Base-by-base conservation (phyloP, 2,797 vertebrate species). In the Chelon auratus region DNA sequence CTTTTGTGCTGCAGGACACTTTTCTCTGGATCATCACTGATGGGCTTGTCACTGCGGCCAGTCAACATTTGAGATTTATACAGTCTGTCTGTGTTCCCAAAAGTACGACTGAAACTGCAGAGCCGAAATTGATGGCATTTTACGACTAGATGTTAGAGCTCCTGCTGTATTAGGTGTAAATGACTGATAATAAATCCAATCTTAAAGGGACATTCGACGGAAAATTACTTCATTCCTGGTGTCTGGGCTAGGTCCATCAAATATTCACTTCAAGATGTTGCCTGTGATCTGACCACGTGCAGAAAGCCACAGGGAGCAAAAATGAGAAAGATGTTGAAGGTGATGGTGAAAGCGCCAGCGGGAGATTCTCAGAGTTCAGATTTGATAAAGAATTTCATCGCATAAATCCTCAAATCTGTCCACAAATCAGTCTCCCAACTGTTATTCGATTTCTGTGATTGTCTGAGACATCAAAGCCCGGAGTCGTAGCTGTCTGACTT, bases 131-230 rank as follows among this genome's bases (percentile, higher is more conserved):
- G 86, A 92, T 90, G 84, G 83, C 78, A 77, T 90, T 92, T 92
- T 89, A 91, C 55, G 88, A 78, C 89, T 82, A 30, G 75, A 84
- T 90, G 87, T 90, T 86, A 84, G 81, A 87, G 88, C 89, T 80
- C 78, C 56, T 82, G 75, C 84, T 62, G 81, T 85, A 89, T 85
- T 88, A 86, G 86, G 90, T 92, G 84, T 87, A 91, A 92, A 93
- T 92, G 84, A 88, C 87, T 84, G 89, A 90, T 90, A 91, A 92
- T 92, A 91, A 91, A 91, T 91, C 85, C 83, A 88, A 89, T 91
- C 84, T 91, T 85, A 92, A 86, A 86, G 82, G 82, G 85, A 84
- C 87, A 87, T 93, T 93, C 90, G 81, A 90, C 89, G 87, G 88
- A 81, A 92, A 91, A 91, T 91, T 62, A 89, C 87, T 89, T 87